Conservation (phyloP, 2,888 invertebrate genomes). For the Heteropelma amictum region DNA sequence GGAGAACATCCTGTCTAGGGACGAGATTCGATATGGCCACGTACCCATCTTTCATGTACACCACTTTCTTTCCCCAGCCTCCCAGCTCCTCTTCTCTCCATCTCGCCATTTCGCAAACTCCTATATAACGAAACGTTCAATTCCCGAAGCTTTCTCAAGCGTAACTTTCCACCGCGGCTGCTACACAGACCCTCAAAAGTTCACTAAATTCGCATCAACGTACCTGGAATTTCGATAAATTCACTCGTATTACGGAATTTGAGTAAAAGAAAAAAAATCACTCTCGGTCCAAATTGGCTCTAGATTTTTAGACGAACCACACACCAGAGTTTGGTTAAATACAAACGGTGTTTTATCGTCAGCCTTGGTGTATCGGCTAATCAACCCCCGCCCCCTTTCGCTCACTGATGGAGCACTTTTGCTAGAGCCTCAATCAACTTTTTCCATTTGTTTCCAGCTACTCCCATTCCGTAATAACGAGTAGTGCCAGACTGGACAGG, state of each 20-base stretch:
- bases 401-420: too few species aligned
- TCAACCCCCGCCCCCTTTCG: too few species aligned
- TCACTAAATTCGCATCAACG: constrained; percentile 31
- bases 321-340: too few species aligned
- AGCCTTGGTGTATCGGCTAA: too few species aligned
- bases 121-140: constrained; percentile 29
- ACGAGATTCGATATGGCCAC: constrained; percentile 60
- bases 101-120: constrained; percentile 36
- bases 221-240: too few species aligned
- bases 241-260: too few species aligned
- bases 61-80: not conserved
- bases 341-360: too few species aligned
- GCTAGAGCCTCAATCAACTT: too few species aligned
- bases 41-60: constrained; percentile 45
- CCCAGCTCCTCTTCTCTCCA: constrained; percentile 3
- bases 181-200: constrained; percentile 26
- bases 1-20: constrained; percentile 70
- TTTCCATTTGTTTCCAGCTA: constrained; percentile 41
- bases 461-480: constrained; percentile 22
- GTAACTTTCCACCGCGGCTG: constrained; percentile 12
- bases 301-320: too few species aligned
- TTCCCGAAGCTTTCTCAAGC: constrained; percentile 34
- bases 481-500: not conserved
- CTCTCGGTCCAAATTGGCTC: too few species aligned
- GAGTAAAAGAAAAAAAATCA: too few species aligned